phyloP scores from a whole-genome alignment of 2,888 invertebrate genomes.

The Caenorhabditis becei region DNA sequence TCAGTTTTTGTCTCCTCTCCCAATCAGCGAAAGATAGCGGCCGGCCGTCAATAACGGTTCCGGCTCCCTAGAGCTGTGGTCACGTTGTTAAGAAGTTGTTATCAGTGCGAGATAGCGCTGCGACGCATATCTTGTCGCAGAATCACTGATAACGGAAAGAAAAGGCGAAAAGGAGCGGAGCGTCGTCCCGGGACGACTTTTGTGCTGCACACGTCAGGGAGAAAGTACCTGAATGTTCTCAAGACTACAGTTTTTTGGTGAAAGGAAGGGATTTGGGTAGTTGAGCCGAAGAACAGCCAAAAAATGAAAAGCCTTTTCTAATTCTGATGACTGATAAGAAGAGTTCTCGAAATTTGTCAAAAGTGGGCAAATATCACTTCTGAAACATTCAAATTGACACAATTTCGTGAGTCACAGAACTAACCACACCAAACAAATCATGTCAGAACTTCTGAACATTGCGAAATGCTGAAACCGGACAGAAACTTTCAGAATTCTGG shows the following conservation, averaged over 20 bases:
- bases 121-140: conserved; percentile 39
- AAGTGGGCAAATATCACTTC: too few relatives aligned
- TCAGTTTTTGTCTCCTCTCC: not conserved
- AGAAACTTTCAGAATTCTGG: conserved; percentile 71
- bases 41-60: conserved; percentile 47
- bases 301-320: too few relatives aligned
- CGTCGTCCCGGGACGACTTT: conserved; percentile 28
- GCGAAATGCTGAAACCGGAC: too few relatives aligned
- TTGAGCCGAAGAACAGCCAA: too few relatives aligned
- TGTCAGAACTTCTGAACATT: too few relatives aligned
- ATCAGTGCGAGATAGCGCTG: conserved; percentile 7
- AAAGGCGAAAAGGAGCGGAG: too few relatives aligned
- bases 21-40: conserved; percentile 9
- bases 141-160: conserved; percentile 18
- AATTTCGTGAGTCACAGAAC: too few relatives aligned
- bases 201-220: conserved; percentile 41
- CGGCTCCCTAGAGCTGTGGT: conserved; percentile 47
- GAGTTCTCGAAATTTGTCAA: too few relatives aligned
- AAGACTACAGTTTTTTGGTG: not conserved
- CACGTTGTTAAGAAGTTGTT: conserved; percentile 35
- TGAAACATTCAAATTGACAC: too few relatives aligned
- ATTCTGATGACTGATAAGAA: too few relatives aligned
- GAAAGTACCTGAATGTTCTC: conserved; percentile 23
- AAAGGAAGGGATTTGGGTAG: not conserved
- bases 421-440: too few relatives aligned